Evolutionary conservation across 2,797 vertebrate genomes (phyloP).

Genomic region (Peromyscus aztecus): DNA sequence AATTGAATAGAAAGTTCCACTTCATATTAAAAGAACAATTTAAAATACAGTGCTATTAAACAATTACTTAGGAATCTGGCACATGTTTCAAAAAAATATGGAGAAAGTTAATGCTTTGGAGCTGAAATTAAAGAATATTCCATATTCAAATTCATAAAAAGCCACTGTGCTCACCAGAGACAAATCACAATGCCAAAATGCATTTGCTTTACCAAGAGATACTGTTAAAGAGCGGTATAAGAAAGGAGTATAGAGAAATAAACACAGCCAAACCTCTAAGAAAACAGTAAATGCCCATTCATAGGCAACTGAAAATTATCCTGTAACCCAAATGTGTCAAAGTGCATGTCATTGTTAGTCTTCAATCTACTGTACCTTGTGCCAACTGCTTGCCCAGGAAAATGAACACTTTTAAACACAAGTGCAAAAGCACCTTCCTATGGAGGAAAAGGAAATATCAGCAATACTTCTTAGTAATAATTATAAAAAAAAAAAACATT

Average conservation of each 20-base stretch:
- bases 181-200: constrained; percentile 31
- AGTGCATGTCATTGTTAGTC: constrained; percentile 42
- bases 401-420: constrained; percentile 99
- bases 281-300: constrained; percentile 30
- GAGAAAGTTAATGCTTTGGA: constrained; percentile 26
- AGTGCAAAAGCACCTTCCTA: constrained; percentile 98
- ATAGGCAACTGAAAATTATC: neutral
- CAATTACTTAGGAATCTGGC: constrained; percentile 38
- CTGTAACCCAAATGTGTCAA: constrained; percentile 44
- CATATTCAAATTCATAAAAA: constrained; percentile 56
- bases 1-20: neutral
- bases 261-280: neutral
- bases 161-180: neutral
- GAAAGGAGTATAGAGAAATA: neutral
- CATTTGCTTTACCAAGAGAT: neutral
- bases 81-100: constrained; percentile 23
- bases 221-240: constrained; percentile 17
- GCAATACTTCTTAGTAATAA: constrained; percentile 36
- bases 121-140: constrained; percentile 39
- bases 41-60: neutral
- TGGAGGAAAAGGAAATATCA: constrained; percentile 59
- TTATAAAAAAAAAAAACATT: constrained; percentile 54
- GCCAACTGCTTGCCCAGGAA: constrained; percentile 95
- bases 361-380: constrained; percentile 91
- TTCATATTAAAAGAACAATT: neutral